Conservation (phyloP, 2,888 invertebrate species). For the Agrotis exclamationis region DNA sequence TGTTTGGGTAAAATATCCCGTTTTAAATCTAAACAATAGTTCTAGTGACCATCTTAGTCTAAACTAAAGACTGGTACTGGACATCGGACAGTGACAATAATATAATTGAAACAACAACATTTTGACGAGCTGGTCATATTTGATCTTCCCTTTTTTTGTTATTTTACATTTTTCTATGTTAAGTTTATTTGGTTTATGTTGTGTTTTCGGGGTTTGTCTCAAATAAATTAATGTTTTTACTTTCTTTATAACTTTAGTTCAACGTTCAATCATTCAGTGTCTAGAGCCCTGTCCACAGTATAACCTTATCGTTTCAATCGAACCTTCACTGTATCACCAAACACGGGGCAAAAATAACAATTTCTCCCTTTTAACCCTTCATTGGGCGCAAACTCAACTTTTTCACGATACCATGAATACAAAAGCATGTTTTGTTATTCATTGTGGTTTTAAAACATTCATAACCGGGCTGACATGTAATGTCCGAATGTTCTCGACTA, state of each 20-base stretch:
- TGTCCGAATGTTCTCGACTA: conserved; percentile 9
- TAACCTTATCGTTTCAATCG: neutral
- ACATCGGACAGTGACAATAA: too few species aligned
- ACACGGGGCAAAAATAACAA: neutral
- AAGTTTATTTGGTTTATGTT: too few species aligned
- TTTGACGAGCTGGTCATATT: too few species aligned
- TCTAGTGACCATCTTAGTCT: too few species aligned
- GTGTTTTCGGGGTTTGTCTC: too few species aligned
- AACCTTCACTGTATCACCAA: neutral
- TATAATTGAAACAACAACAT: too few species aligned
- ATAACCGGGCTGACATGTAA: conserved; percentile 15
- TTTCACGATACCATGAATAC: conserved; percentile 47
- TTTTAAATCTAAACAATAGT: too few species aligned
- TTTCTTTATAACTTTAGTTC: neutral
- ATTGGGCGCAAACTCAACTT: conserved; percentile 22
- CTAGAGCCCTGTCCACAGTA: neutral
- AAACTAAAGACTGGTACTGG: too few species aligned
- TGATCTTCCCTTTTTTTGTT: too few species aligned
- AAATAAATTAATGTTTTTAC: too few species aligned
- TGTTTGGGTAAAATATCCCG: too few species aligned
- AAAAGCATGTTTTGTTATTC: conserved; percentile 32
- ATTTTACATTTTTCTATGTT: too few species aligned
- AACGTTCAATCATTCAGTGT: neutral
- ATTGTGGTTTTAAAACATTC: conserved; percentile 14
- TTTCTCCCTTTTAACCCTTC: conserved; percentile 17